Conservation (phyloP, 1,140 invertebrate genomes). For the Paralvinella palmiformis region DNA sequence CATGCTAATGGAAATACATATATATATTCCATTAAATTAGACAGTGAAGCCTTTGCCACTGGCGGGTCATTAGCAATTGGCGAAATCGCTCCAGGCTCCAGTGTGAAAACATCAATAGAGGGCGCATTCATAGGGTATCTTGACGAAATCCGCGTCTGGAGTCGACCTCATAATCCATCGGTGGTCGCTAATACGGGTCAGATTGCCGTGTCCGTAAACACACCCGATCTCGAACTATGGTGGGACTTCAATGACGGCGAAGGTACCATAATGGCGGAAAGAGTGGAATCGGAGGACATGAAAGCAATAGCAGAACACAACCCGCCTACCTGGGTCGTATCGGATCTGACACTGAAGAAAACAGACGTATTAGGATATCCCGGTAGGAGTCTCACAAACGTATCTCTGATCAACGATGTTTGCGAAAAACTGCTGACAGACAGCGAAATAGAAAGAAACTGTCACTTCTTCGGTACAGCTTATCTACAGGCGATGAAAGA, state of each 20-base stretch:
- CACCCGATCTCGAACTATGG: conserved; percentile 23
- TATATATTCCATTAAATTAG: conserved; percentile 22
- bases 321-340: conserved; percentile 23
- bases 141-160: conserved; percentile 30
- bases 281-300: conserved; percentile 16
- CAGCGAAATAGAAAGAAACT: not conserved
- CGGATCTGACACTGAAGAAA: conserved; percentile 19
- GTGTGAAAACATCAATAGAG: not conserved
- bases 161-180: conserved; percentile 27
- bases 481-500: not conserved
- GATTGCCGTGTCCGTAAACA: conserved; percentile 14
- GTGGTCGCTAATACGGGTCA: conserved; percentile 21
- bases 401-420: not conserved
- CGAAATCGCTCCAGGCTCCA: conserved; percentile 14
- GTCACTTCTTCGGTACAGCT: not conserved
- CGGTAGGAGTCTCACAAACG: not conserved
- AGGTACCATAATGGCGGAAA: conserved; percentile 21
- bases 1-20: conserved; percentile 5
- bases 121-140: conserved; percentile 24
- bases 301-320: conserved; percentile 15
- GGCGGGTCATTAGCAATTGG: conserved; percentile 25
- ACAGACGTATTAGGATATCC: not conserved
- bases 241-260: conserved; percentile 27
- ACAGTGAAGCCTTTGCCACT: conserved; percentile 14
- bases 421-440: not conserved